Evolutionary conservation across 1,140 invertebrate species (phyloP), one percentile per base, ranked within the genome.

Genomic region (Chlorops oryzae): DNA sequence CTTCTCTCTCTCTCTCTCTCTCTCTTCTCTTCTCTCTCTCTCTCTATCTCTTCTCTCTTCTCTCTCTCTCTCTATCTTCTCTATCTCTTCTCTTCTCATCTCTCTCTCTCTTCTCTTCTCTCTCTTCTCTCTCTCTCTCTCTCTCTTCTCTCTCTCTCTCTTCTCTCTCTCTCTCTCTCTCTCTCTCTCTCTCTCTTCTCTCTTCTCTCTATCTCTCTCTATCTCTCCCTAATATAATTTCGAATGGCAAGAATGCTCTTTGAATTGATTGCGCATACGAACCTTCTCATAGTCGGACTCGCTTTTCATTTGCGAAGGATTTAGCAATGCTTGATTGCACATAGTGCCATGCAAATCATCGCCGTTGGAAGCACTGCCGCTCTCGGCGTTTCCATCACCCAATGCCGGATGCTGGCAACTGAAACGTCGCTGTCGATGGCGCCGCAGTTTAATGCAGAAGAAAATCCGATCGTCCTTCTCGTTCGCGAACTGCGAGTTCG

Each of bases 261-360:
- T 25, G 20, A 23, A 4, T 44, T 44, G 10, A 5, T 23, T 25
- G 13, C n/a, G n/a, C n/a, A n/a, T 15, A 56, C 58, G 60, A 54
- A 70, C 67, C 62, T 70, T 70, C 47, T 70, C 67, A 58, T 67
- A 70, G 55, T 70, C 67, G n/a, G 64, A 55, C 55, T 70, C 67
- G 52, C 56, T 67, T 47, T 70, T 70, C 49, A 51, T 60, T 40
- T 70, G 66, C 42, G 59, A 39, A 12, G 67, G 67, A 63, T 70
- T 70, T 18, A 70, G 54, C 18, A 70, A 57, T 47, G 62, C 59
- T 57, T 70, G 67, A 56, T 64, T 66, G 60, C 66, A 70, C 51
- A 61, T 52, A 45, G 65, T 65, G n/a, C 40, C 17, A 38, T 54
- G 28, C n/a, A 45, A 21, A 28, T 50, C 51, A 23, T 56, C 51